Conservation (phyloP, 2,888 invertebrate species). For the Diplolepis rosae region DNA sequence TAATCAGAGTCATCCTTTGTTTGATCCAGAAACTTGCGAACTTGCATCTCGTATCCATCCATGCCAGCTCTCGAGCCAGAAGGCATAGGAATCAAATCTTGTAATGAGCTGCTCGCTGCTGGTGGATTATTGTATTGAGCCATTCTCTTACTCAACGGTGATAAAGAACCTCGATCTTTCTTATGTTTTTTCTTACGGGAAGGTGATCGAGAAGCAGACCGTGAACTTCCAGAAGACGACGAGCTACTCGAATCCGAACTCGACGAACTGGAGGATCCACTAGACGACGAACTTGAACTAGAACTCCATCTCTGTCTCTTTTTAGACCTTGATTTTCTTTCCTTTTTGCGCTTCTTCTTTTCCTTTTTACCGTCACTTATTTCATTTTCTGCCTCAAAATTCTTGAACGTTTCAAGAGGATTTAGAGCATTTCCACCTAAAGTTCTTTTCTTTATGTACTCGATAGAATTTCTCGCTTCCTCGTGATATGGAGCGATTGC, state of each 20-base stretch:
- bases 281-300: constrained; percentile 82
- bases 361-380: constrained; percentile 69
- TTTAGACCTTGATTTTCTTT: constrained; percentile 71
- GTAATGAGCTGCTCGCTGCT: constrained; percentile 73
- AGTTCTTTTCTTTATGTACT: constrained; percentile 84
- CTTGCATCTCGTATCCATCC: constrained; percentile 81
- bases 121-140: constrained; percentile 86
- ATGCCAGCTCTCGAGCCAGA: constrained; percentile 72
- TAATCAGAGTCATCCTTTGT: constrained; percentile 90
- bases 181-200: constrained; percentile 74
- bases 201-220: constrained; percentile 68
- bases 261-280: constrained; percentile 80
- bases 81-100: constrained; percentile 75
- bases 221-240: constrained; percentile 73
- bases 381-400: constrained; percentile 67
- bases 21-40: constrained; percentile 84
- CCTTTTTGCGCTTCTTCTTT: constrained; percentile 74
- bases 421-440: constrained; percentile 62
- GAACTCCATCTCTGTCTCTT: constrained; percentile 73
- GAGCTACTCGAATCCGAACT: constrained; percentile 78
- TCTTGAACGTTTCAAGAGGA: constrained; percentile 66
- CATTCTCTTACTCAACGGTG: constrained; percentile 89
- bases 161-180: constrained; percentile 82
- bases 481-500: constrained; percentile 90
- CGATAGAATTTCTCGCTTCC: constrained; percentile 89